A percentile compares a stretch with the other conserved stretches of the same genome.
Evolutionary conservation across 2,797 vertebrate species (phyloP).

Genomic region (Squalus acanthias): DNA sequence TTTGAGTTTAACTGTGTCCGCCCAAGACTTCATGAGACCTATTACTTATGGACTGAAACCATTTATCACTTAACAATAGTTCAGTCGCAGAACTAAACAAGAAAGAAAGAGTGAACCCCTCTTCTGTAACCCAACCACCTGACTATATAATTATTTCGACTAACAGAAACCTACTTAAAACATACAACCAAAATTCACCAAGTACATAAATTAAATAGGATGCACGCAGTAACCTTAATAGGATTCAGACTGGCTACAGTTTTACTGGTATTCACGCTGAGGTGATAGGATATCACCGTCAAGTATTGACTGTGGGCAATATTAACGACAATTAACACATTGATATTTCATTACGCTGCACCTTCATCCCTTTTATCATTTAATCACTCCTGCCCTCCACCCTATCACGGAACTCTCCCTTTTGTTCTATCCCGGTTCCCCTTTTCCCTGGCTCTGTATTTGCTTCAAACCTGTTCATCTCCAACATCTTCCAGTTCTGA

Average conservation of each 20-base stretch:
- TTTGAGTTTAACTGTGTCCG: background rate
- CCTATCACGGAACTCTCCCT: background rate
- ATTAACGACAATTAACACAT: background rate
- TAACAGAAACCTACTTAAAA: background rate
- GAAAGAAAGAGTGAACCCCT: background rate
- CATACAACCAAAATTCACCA: background rate
- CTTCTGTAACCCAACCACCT: too few species aligned
- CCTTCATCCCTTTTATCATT: background rate
- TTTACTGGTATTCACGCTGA: background rate
- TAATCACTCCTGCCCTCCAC: background rate
- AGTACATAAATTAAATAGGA: background rate
- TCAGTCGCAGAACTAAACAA: background rate
- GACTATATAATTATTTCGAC: background rate
- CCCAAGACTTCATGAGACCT: background rate
- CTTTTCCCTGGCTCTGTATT: too few species aligned
- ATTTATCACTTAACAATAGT: background rate
- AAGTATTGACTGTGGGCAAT: background rate
- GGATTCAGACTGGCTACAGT: background rate
- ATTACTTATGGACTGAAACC: constrained; percentile 7
- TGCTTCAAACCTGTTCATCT: background rate
- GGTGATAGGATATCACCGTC: background rate
- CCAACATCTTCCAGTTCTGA: too few species aligned
- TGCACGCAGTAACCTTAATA: background rate
- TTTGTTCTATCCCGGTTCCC: background rate
- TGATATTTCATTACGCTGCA: too few species aligned